phyloP scores from a whole-genome alignment of 2,888 invertebrate genomes.

The Punctoribates punctum region DNA sequence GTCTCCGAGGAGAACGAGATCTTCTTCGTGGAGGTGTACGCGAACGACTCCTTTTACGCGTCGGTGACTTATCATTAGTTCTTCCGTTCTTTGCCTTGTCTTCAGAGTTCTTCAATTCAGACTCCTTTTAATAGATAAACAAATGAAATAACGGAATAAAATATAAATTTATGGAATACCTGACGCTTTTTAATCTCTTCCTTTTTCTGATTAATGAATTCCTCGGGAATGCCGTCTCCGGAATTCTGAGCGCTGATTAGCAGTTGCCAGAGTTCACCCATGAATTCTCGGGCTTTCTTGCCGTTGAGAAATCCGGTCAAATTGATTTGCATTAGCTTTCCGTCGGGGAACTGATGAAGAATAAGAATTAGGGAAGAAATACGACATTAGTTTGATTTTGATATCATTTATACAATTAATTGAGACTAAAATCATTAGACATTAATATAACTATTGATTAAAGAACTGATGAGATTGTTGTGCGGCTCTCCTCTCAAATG shows the following conservation, averaged over 20 bases:
- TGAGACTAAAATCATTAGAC: background rate
- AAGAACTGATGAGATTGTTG: constrained; percentile 12
- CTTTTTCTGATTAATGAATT: constrained; percentile 91
- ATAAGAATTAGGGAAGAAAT: constrained; percentile 42
- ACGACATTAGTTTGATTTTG: background rate
- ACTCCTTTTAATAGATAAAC: background rate
- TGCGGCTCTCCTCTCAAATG: constrained; percentile 10
- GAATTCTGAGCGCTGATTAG: constrained; percentile 92
- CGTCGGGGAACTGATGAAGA: constrained; percentile 75
- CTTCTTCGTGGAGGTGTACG: constrained; percentile 46
- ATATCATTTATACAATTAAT: constrained; percentile 28
- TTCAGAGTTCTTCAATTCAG: constrained; percentile 1
- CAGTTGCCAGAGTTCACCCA: constrained; percentile 95
- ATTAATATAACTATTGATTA: background rate
- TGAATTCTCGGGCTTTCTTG: constrained; percentile 93
- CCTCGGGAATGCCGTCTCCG: constrained; percentile 89
- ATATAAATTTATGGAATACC: constrained; percentile 53
- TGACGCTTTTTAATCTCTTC: constrained; percentile 88
- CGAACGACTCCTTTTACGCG: constrained; percentile 27
- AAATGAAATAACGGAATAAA: background rate
- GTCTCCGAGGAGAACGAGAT: constrained; percentile 46
- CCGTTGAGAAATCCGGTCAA: constrained; percentile 98
- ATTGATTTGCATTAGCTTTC: constrained; percentile 99
- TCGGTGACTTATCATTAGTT: constrained; percentile 1
- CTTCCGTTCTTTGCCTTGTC: constrained; percentile 9